Percentiles rank a stretch among this genome's conserved stretches.
Evolutionary conservation across 64 coral and sea anemone species (phyloP).

Genomic region (Stichodactyla mertensii): DNA sequence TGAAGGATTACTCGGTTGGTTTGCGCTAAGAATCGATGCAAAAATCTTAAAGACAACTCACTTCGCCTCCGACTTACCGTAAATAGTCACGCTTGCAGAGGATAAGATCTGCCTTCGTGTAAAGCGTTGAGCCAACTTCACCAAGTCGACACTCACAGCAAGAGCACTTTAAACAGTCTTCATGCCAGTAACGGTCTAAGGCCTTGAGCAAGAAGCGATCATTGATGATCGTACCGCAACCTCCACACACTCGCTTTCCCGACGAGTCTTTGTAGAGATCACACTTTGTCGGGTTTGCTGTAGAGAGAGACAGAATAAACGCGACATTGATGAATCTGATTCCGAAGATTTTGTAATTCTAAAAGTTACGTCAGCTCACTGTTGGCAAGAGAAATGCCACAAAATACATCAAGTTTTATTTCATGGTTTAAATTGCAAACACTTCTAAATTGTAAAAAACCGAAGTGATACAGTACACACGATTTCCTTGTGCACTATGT

Average conservation of each 20-base stretch:
- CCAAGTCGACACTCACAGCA: conserved; percentile 96
- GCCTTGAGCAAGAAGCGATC: conserved; percentile 97
- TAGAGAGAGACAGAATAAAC: background rate
- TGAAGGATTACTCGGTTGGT: background rate
- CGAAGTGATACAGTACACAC: no score
- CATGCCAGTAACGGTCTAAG: conserved; percentile 88
- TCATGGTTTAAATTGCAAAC: no score
- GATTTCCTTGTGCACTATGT: no score
- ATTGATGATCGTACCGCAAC: conserved; percentile 67
- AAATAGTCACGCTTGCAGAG: conserved; percentile 92
- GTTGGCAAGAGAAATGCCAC: background rate
- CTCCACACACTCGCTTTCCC: conserved; percentile 77
- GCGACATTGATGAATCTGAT: background rate
- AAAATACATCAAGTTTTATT: no score
- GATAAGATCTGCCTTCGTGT: conserved; percentile 90
- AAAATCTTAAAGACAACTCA: background rate
- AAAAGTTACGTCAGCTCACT: background rate
- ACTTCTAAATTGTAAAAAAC: no score
- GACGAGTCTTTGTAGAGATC: conserved; percentile 59
- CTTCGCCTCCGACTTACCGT: conserved; percentile 25
- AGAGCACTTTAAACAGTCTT: conserved; percentile 93
- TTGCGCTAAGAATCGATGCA: background rate
- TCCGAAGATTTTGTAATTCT: background rate
- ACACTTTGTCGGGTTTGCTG: conserved; percentile 60
- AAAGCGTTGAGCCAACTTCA: conserved; percentile 90